Evolutionary conservation across 2,113 vertebrate species (phyloP), one percentile per base, ranked within the genome.

Genomic region (Melospiza georgiana): DNA sequence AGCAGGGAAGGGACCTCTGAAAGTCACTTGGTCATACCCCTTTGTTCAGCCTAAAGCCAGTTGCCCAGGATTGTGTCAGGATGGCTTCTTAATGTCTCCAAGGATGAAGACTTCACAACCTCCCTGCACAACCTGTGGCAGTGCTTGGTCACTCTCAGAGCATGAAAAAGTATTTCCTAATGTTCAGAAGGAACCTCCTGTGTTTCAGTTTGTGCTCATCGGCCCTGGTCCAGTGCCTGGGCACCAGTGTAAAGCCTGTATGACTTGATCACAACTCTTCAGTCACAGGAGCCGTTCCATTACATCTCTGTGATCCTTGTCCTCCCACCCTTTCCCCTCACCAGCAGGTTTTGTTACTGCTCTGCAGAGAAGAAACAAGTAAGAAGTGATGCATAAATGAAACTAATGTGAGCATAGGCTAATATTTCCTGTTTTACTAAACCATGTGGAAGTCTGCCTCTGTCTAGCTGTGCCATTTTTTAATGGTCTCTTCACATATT

Each of bases 11-110:
- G 35, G 9, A 87, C 21, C 18, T 69, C 35, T 74, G 27, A 11
- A 72, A 28, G 43, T 46, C 4, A 67, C 20, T 43, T 72, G 43
- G 24, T 35, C 41, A 48, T 35, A 44, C 3, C 1, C 6, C 14
- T 54, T 49, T 41, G 37, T 23, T 71, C 39, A 75, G 3, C n/a
- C 52, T 44, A 79, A 19, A 84, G 37, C 43, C 48, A 82, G 27
- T 24, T 66, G 17, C 51, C 37, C 68, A 68, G 31, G 18, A 57
- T n/a, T 1, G 0, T 31, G 9, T 43, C 30, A 3, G 3, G 16
- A 63, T 16, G 12, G 10, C 43, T 86, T 83, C 30, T 57, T 21
- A 86, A 8, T 31, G 41, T 21, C 23, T 71, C 37, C 27, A 75
- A 43, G 28, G 27, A 75, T 12, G 37, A 39, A 62, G 21, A 67